Base-by-base conservation (phyloP, 2,113 vertebrate species). In the Rhinopithecus roxellana region DNA sequence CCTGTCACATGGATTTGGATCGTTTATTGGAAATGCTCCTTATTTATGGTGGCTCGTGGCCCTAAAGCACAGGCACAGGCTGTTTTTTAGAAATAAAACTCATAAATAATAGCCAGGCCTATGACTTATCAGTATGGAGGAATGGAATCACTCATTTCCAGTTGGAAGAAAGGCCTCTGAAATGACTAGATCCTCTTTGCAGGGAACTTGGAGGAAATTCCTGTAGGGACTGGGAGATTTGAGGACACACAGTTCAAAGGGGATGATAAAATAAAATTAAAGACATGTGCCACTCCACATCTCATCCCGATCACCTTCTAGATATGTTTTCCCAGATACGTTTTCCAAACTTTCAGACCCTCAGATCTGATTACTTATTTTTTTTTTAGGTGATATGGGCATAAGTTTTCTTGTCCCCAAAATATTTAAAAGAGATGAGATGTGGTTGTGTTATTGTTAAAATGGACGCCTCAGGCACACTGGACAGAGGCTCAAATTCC, bases 1-100 rank as follows among this genome's bases (percentile, higher is more conserved):
- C 84, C 83, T 35, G 89, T 89, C 89, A 81, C 67, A 80, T 27
- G 67, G 83, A 92, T 94, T 96, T 94, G 52, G 77, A 90, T 97
- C 96, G 84, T 97, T 97, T 97, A 97, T 97, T 97, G 93, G 84
- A 97, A 94, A 88, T 97, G 69, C 93, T 83, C 92, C 61, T 97
- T 98, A 97, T 98, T 98, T 97, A 97, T 95, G 92, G 57, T 96
- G 89, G 93, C 78, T 50, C 79, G 5, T 83, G 67, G 92, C 86
- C 95, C 86, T 97, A 50, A 94, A 96, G 93, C 92, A 81, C 43
- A 89, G 79, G 87, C 75, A 45, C 30, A 14, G 83, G 35, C 80
- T 97, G 90, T 96, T 93, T 97, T 97, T 80, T 55, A 93, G 93
- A 97, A 95, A 80, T 94, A 89, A 95, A 95, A 93, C 87, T 87